Conservation (phyloP, 2,113 vertebrate genomes). For the Verasper variegatus region DNA sequence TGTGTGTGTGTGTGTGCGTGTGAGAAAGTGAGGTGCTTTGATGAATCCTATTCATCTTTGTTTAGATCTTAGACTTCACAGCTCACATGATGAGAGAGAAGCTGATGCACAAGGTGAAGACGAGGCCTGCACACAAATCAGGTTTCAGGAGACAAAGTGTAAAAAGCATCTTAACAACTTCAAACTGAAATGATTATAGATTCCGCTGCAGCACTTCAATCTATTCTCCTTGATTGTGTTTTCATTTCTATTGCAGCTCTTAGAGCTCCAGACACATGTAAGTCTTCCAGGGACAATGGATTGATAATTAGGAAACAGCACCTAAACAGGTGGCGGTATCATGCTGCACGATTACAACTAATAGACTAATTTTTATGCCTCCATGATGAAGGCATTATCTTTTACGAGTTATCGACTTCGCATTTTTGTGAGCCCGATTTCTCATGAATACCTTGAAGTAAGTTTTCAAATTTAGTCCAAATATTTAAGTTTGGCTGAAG, state of each 20-base stretch:
- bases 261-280: neutral
- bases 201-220: neutral
- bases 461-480: no score
- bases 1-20: slow-evolving; percentile 24
- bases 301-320: neutral
- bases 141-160: neutral
- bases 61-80: slow-evolving; percentile 26
- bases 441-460: no score
- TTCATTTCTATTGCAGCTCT: neutral
- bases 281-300: neutral
- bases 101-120: slow-evolving; percentile 10
- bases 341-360: neutral
- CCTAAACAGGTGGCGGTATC: neutral
- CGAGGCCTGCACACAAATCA: neutral
- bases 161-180: neutral
- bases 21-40: slow-evolving; percentile 37
- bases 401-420: no score
- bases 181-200: neutral
- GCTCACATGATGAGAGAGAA: slow-evolving; percentile 5
- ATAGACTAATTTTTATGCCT: neutral
- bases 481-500: no score
- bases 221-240: neutral
- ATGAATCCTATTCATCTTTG: slow-evolving; percentile 51
- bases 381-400: no score
- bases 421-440: no score